These are phyloP conservation scores for Corticium candelabrum DNA, from an alignment of 37 sponge, comb jelly and placozoan species.

Conservation along the genomic window DNA sequence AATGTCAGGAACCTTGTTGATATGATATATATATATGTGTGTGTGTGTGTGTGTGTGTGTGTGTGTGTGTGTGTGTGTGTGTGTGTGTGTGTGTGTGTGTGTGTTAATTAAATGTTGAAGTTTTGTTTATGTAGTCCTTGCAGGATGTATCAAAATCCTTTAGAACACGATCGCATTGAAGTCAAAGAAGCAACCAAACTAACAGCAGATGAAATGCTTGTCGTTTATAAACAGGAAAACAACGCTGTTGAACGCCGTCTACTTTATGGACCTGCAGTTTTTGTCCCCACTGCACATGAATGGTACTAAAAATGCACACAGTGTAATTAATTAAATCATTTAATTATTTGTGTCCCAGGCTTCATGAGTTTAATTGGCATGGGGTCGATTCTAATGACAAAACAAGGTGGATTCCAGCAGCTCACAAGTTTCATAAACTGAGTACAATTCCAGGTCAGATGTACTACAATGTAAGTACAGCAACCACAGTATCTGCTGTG, in stretches of 20 bases:
- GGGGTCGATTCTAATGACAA: slow-evolving; percentile 43
- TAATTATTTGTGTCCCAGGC: no score
- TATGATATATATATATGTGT: no score
- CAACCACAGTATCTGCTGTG: no score
- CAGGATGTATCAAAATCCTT: slow-evolving; percentile 42
- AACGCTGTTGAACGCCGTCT: slow-evolving; percentile 56
- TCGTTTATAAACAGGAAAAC: slow-evolving; percentile 67
- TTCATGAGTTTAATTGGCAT: slow-evolving; percentile 75
- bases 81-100: no score
- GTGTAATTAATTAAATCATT: no score
- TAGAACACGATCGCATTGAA: slow-evolving; percentile 35
- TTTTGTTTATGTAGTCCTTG: slow-evolving; percentile 27
- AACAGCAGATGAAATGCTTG: slow-evolving; percentile 52
- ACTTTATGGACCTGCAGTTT: slow-evolving; percentile 51
- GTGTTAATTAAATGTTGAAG: no score
- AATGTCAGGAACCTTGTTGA: no score
- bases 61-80: no score
- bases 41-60: no score
- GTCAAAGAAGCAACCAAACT: slow-evolving; percentile 35
- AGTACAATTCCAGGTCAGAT: slow-evolving; percentile 41
- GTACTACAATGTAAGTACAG: slow-evolving; percentile 41
- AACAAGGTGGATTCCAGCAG: slow-evolving; percentile 29
- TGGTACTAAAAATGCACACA: slow-evolving; percentile 50
- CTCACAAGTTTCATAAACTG: slow-evolving; percentile 45
- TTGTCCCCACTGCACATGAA: slow-evolving; percentile 54